Base-by-base conservation (phyloP, 2,888 invertebrate genomes). In the Leptinotarsa peninsularis region DNA sequence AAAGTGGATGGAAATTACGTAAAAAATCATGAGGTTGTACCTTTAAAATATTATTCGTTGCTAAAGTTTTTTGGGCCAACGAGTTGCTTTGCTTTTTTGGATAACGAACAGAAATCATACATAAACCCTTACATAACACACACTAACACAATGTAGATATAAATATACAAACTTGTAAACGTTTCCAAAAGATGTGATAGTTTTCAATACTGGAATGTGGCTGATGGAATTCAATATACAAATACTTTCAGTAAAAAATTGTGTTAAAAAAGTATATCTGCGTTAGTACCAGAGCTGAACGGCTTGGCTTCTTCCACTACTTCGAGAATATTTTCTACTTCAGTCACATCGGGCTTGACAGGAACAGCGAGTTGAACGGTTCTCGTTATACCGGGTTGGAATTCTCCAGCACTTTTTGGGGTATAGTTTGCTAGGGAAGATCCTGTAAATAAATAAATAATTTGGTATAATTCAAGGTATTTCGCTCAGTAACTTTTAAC, bases 331-430 rank as follows among this genome's bases (percentile, higher is more conserved):
- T 69, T 49, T 5, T 82, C 78, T 89, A 83, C 90, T 90, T 83
- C 94, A 79, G 95, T 90, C 89, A 94, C 75, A 50, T 68, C 96
- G 78, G 95, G 90, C 89, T 94, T 76, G 49, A 23, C 43, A n/a
- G 76, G 72, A 70, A 72, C 27, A 68, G 21, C 77, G 56, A 78
- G 73, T 54, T 81, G 80, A 27, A 78, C 89, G 82, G 90, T 90
- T 84, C 94, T 91, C 79, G 94, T 93, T 75, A 96, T 92, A 71
- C 96, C 96, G 78, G 96, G 90, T 89, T 94, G 93, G 90, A 96
- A 96, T 77, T 92, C 90, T 81, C 91, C 91, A 84, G 89, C 91
- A 82, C 95, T 94, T 90, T 94, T 92, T 76, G 96, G 96, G 84
- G 95, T 95, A 90, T 96, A 96, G 86, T 93, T 94, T 80, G 94